Evolutionary conservation across 2,888 invertebrate genomes (phyloP).

Genomic region (Ramazzottius varieornatus): DNA sequence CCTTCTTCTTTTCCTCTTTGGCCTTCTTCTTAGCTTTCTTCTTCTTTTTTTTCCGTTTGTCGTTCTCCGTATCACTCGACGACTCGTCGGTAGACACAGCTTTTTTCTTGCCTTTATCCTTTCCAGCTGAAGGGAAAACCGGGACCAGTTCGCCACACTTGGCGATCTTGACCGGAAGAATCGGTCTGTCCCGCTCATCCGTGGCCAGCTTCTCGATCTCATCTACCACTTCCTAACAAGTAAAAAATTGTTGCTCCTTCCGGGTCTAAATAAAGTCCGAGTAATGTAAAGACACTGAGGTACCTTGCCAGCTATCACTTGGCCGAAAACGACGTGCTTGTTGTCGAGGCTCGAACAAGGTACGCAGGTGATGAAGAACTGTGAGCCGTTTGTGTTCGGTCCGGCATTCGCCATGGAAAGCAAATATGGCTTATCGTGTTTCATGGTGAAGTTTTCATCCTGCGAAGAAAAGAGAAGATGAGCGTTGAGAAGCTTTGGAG

Average conservation of each 20-base stretch:
- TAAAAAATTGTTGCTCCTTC: neutral
- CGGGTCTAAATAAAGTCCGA: too few relatives aligned
- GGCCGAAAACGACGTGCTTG: neutral
- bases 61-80: neutral
- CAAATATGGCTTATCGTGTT: neutral
- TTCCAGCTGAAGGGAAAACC: neutral
- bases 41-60: neutral
- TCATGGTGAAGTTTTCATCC: neutral
- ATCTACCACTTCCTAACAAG: neutral
- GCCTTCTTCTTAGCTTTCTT: neutral
- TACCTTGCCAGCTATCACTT: neutral
- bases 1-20: neutral
- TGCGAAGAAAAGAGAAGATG: neutral
- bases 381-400: neutral
- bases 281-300: too few relatives aligned
- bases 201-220: neutral
- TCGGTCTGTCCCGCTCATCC: neutral
- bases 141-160: conserved; percentile 1
- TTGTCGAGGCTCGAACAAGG: neutral
- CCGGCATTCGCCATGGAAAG: neutral
- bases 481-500: too few relatives aligned
- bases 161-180: neutral
- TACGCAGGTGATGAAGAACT: neutral
- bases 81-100: neutral
- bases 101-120: neutral